Evolutionary conservation across 2,113 vertebrate species (phyloP).

Genomic region (Craseonycteris thonglongyai): DNA sequence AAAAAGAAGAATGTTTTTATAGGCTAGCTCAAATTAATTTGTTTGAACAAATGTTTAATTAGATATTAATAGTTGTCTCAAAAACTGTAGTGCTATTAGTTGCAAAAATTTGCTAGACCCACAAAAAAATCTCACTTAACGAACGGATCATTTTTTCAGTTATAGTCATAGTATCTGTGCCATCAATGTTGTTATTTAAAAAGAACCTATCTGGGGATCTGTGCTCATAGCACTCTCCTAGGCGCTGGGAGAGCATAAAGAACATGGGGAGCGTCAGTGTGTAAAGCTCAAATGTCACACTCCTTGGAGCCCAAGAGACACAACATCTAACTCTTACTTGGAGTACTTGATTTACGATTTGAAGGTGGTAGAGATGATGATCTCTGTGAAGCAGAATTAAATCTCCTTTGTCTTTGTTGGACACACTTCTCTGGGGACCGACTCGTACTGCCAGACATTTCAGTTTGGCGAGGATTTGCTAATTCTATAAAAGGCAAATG

Average conservation of each 20-base stretch:
- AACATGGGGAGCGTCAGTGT: accelerated
- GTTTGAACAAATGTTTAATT: neutral
- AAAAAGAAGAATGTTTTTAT: neutral
- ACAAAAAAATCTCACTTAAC: neutral
- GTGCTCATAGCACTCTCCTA: neutral
- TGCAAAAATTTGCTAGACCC: neutral
- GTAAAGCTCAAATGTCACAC: accelerated
- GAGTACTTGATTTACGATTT: slow-evolving; percentile 81
- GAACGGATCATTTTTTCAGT: neutral
- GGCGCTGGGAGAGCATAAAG: neutral
- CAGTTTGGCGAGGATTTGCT: slow-evolving; percentile 77
- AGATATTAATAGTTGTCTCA: neutral
- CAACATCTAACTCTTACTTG: slow-evolving; percentile 80
- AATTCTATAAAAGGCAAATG: slow-evolving; percentile 77
- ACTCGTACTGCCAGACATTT: slow-evolving; percentile 71
- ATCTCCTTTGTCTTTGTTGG: slow-evolving; percentile 83
- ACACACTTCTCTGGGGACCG: slow-evolving; percentile 78
- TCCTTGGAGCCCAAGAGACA: neutral
- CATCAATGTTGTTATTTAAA: neutral
- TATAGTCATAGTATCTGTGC: neutral
- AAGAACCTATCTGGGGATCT: neutral
- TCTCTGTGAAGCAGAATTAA: slow-evolving; percentile 84
- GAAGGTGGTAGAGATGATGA: slow-evolving; percentile 93
- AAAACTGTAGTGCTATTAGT: neutral
- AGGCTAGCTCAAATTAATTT: neutral